A percentile compares a stretch with the other conserved stretches of the same genome.
Conservation (phyloP, 2,113 vertebrate genomes). For the Morphnarchus princeps region DNA sequence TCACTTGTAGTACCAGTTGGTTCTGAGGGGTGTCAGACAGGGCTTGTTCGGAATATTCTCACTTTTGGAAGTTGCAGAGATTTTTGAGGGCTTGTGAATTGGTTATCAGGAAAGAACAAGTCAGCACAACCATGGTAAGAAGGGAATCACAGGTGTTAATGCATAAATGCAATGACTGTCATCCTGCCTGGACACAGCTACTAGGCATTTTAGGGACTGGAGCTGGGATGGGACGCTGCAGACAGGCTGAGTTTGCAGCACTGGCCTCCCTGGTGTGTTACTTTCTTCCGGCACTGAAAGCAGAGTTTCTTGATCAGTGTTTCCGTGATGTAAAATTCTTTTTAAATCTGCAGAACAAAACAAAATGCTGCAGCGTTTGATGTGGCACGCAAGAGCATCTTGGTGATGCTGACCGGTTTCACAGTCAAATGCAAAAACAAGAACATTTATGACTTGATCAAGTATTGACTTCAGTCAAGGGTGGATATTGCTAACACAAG, state of each 20-base stretch:
- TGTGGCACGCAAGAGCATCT: fast-evolving
- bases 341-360: no score
- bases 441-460: fast-evolving
- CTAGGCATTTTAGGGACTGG: not conserved
- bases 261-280: not conserved
- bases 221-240: not conserved
- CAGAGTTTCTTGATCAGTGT: not conserved
- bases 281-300: not conserved
- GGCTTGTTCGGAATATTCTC: not conserved
- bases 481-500: not conserved
- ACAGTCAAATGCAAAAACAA: not conserved
- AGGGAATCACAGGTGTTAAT: no score
- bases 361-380: not conserved
- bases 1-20: not conserved
- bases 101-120: not conserved
- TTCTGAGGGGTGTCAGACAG: not conserved
- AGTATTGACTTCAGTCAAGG: not conserved
- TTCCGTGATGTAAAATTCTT: not conserved
- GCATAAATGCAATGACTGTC: fast-evolving
- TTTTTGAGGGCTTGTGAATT: not conserved
- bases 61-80: not conserved
- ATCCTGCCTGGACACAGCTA: not conserved
- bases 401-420: fast-evolving
- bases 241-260: not conserved
- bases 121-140: fast-evolving